phyloP scores from a whole-genome alignment of 2,113 vertebrate genomes.

The Hemibagrus wyckioides region DNA sequence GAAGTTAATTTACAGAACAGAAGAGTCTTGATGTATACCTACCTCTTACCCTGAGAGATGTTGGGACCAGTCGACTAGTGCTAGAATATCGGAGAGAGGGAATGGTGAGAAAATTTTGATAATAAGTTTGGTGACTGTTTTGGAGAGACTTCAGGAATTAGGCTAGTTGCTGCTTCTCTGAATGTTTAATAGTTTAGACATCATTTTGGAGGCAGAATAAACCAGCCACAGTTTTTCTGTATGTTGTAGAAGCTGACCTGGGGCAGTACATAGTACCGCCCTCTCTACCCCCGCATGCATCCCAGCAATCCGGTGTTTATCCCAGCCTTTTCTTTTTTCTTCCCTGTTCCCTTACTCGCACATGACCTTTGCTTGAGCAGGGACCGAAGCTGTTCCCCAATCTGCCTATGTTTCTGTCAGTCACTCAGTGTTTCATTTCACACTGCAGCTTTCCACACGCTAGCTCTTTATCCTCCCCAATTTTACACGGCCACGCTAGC shows the following conservation, averaged over 20 bases:
- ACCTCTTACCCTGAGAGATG: too few species aligned
- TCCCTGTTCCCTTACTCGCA: neutral
- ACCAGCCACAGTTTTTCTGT: neutral
- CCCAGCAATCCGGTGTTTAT: constrained; percentile 19
- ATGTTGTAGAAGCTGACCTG: constrained; percentile 13
- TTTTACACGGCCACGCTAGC: constrained; percentile 55
- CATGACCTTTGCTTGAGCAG: constrained; percentile 39
- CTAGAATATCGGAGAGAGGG: too few species aligned
- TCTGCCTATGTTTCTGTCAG: constrained; percentile 45
- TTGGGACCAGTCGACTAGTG: too few species aligned
- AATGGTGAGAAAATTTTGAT: too few species aligned
- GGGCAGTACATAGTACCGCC: constrained; percentile 11
- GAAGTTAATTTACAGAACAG: too few species aligned
- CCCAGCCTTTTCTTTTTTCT: neutral
- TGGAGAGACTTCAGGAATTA: neutral
- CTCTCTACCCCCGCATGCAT: constrained; percentile 2
- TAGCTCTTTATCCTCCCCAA: constrained; percentile 31
- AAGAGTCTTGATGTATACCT: too few species aligned
- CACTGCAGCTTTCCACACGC: constrained; percentile 21
- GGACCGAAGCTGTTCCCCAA: constrained; percentile 25
- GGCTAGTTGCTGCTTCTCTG: neutral
- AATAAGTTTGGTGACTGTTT: too few species aligned
- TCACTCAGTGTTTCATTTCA: constrained; percentile 52
- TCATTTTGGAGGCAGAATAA: neutral
- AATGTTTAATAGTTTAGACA: neutral